Conservation (phyloP, 2,888 invertebrate species). For the Dasypogon diadema region DNA sequence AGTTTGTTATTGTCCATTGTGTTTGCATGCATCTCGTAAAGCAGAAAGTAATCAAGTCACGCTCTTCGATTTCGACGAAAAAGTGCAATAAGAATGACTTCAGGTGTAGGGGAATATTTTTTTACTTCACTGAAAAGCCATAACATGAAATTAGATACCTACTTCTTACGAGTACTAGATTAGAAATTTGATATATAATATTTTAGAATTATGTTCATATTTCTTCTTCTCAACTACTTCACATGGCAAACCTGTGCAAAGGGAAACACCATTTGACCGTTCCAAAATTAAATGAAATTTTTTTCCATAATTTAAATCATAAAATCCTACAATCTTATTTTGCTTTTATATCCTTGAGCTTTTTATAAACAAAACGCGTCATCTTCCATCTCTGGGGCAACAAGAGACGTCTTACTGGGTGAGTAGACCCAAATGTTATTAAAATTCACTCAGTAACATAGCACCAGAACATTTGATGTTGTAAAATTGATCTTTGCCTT, state of each 20-base stretch:
- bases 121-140: too few species aligned
- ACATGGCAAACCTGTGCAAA: background rate
- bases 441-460: slow-evolving; percentile 9
- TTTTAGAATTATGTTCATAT: too few species aligned
- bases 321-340: slow-evolving; percentile 3
- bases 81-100: too few species aligned
- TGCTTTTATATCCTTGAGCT: background rate
- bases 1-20: too few species aligned
- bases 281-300: background rate
- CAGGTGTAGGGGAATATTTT: too few species aligned
- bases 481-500: background rate
- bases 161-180: too few species aligned
- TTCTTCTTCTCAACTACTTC: background rate
- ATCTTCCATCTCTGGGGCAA: background rate
- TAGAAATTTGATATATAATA: too few species aligned
- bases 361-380: background rate
- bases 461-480: background rate
- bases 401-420: background rate
- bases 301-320: slow-evolving; percentile 11
- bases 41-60: too few species aligned
- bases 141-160: too few species aligned
- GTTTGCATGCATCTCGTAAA: too few species aligned
- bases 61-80: too few species aligned
- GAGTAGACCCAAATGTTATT: slow-evolving; percentile 10
- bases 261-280: background rate